Percentiles rank a stretch among this genome's conserved stretches.
phyloP scores from a whole-genome alignment of 2,113 vertebrate genomes.

The Pteruthius melanotis region DNA sequence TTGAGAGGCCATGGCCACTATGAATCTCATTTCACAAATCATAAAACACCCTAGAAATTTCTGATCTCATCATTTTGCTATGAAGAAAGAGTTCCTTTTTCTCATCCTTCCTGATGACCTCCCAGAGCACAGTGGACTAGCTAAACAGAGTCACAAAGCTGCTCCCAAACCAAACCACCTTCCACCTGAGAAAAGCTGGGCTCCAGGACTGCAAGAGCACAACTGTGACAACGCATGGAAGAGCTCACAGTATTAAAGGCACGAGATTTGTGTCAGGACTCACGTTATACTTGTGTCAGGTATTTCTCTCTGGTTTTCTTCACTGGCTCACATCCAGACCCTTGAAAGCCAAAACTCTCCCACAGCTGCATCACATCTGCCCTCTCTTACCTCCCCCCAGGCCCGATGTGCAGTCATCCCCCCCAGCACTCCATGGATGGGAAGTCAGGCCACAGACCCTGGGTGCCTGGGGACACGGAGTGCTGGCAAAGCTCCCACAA shows the following conservation, averaged over 20 bases:
- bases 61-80: neutral
- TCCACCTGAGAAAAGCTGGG: neutral
- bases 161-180: neutral
- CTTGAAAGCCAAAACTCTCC: neutral
- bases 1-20: neutral
- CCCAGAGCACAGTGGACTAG: neutral
- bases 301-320: neutral
- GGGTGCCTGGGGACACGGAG: neutral
- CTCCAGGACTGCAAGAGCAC: neutral
- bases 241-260: neutral
- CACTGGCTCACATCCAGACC: neutral
- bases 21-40: neutral
- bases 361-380: neutral
- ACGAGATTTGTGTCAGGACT: neutral
- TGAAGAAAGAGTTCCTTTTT: neutral
- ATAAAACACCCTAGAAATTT: neutral
- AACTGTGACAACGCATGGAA: accelerated
- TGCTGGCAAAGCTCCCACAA: neutral
- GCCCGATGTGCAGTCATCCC: accelerated
- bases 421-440: accelerated
- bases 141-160: neutral
- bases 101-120: neutral
- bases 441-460: neutral
- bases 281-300: neutral
- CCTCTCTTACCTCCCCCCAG: neutral